Evolutionary conservation across 2,888 invertebrate genomes (phyloP).

Genomic region (Dasysyrphus tricinctus): DNA sequence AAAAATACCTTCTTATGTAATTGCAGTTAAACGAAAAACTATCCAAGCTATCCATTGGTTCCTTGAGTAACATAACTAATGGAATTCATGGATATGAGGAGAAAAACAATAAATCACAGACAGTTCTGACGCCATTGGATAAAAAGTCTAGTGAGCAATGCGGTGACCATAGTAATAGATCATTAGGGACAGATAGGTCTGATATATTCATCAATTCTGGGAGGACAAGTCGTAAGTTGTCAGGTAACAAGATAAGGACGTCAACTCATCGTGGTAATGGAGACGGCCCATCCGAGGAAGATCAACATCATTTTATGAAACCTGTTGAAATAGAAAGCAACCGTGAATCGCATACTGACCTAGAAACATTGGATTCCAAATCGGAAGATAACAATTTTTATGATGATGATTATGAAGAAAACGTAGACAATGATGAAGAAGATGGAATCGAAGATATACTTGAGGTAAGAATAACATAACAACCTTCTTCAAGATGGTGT

Average conservation of each 20-base stretch:
- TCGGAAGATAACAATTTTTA: slow-evolving; percentile 55
- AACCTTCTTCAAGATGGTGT: no score
- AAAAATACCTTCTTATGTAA: neutral
- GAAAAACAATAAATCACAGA: slow-evolving; percentile 12
- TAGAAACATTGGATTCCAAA: slow-evolving; percentile 44
- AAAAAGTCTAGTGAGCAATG: slow-evolving; percentile 31
- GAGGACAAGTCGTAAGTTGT: slow-evolving; percentile 39
- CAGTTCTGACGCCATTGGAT: slow-evolving; percentile 34
- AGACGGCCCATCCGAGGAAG: slow-evolving; percentile 66
- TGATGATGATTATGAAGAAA: slow-evolving; percentile 75
- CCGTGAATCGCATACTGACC: slow-evolving; percentile 23
- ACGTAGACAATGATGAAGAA: slow-evolving; percentile 50
- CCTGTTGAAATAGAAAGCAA: slow-evolving; percentile 5
- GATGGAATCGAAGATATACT: slow-evolving; percentile 50
- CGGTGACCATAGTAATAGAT: slow-evolving; percentile 55
- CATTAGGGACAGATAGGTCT: slow-evolving; percentile 43
- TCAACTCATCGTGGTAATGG: slow-evolving; percentile 76
- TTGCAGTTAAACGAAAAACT: slow-evolving; percentile 76
- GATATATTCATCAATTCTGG: slow-evolving; percentile 28
- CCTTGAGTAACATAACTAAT: slow-evolving; percentile 45
- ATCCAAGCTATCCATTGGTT: slow-evolving; percentile 60
- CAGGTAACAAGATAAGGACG: slow-evolving; percentile 48
- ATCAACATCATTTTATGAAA: slow-evolving; percentile 29
- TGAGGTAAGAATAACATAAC: slow-evolving; percentile 24
- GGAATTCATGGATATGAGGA: slow-evolving; percentile 38